phyloP scores from a whole-genome alignment of 2,797 vertebrate species.

The Eupleurogrammus muticus region DNA sequence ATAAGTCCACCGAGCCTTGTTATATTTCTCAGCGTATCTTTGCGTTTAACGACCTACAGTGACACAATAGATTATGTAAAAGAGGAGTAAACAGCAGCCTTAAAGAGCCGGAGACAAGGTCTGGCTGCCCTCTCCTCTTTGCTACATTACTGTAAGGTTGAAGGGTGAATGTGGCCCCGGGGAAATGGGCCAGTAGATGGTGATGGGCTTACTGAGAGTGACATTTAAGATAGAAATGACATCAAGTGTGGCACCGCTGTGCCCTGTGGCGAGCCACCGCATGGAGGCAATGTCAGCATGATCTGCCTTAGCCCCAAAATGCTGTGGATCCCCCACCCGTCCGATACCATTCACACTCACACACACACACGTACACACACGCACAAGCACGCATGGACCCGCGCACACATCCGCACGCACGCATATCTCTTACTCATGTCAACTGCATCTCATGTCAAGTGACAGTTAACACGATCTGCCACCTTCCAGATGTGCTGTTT shows the following conservation, averaged over 20 bases:
- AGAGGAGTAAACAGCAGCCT: slow-evolving; percentile 63
- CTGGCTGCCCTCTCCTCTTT: slow-evolving; percentile 66
- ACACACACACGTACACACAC: slow-evolving; percentile 16
- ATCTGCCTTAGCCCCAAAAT: slow-evolving; percentile 70
- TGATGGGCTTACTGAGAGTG: slow-evolving; percentile 69
- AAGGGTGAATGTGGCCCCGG: slow-evolving; percentile 74
- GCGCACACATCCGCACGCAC: not conserved
- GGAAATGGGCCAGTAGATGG: slow-evolving; percentile 54
- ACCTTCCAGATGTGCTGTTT: slow-evolving; percentile 70
- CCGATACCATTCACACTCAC: slow-evolving; percentile 2
- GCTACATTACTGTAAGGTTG: slow-evolving; percentile 72
- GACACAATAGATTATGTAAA: slow-evolving; percentile 73
- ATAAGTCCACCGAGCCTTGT: slow-evolving; percentile 37
- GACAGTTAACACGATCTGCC: slow-evolving; percentile 64
- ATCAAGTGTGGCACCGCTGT: slow-evolving; percentile 69
- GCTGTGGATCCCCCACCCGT: slow-evolving; percentile 39
- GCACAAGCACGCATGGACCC: not conserved
- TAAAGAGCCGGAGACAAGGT: slow-evolving; percentile 35
- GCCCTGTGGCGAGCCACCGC: slow-evolving; percentile 65
- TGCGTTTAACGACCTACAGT: slow-evolving; percentile 53
- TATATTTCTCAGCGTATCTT: slow-evolving; percentile 54
- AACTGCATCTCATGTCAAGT: slow-evolving; percentile 61
- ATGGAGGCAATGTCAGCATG: slow-evolving; percentile 70
- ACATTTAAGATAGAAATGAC: slow-evolving; percentile 80
- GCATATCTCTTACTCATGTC: slow-evolving; percentile 63